Base-by-base conservation (phyloP, 1,140 invertebrate genomes). In the Caenorhabditis brenneri region DNA sequence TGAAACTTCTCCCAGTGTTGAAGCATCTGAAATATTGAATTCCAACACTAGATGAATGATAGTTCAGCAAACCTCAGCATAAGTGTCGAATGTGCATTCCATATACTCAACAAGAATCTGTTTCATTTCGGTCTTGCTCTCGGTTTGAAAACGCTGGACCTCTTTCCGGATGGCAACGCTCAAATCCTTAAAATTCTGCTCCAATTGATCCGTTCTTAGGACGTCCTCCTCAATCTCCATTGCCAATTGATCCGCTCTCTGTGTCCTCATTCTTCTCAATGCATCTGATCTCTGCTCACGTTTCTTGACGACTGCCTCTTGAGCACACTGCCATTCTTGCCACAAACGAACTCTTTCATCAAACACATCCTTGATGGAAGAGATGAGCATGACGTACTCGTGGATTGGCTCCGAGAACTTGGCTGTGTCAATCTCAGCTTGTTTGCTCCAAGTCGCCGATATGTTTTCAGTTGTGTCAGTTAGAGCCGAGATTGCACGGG, bases 261-360 rank as follows among this genome's bases (percentile, higher is more conserved):
- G 12, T 19, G 5, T 15, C 19, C n/a, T 51, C 19, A 5, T 0
- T 19, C n/a, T n/a, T 19, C 12, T n/a, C n/a, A 19, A 19, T 19
- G 19, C 15, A 5, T 51, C 48, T n/a, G 94, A 95, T 91, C 98
- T 98, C 84, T 94, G 94, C 91, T 99, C 97, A 65, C 97, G 93
- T 90, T 98, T 96, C 91, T 97, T 97, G 19, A 94, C 96, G 36
- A 99, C 91, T 91, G 95, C 96, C 91, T 95, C 94, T 92, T 98
- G 96, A 53, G 96, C 95, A 90, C 97, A 95, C 91, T 99, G 96
- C 96, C 97, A 99, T 88, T 95, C 95, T 92, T 99, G 97, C 91
- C 97, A 99, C 0, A 95, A 94, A 93, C 99, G 99, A 0, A 98
- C 96, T 88, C 97, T 93, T 91, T 99, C 97, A 90, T 97, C 96